Conservation (phyloP, 2,797 vertebrate species). For the Psittacula echo region DNA sequence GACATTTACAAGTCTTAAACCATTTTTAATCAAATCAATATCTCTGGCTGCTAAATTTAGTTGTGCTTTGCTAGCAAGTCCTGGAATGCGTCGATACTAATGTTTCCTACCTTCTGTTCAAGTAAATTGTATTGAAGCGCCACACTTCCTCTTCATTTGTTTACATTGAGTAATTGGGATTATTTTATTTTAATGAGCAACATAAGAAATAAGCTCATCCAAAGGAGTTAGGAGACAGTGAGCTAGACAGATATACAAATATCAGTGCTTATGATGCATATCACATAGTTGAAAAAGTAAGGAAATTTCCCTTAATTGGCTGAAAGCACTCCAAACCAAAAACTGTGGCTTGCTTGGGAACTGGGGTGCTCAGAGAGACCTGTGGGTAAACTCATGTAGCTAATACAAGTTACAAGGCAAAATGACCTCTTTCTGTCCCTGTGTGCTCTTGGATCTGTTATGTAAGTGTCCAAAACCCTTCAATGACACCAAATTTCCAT, state of each 20-base stretch:
- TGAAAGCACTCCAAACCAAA: neutral
- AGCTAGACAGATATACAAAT: constrained; percentile 36
- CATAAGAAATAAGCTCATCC: constrained; percentile 40
- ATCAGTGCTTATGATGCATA: neutral
- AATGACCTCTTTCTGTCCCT: neutral
- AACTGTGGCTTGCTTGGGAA: neutral
- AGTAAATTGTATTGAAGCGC: constrained; percentile 62
- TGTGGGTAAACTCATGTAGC: neutral
- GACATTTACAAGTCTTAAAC: constrained; percentile 88
- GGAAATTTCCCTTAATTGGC: constrained; percentile 38
- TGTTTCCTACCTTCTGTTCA: constrained; percentile 77
- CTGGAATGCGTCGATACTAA: constrained; percentile 73
- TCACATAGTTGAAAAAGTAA: neutral
- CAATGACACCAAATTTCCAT: neutral
- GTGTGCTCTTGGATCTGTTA: neutral
- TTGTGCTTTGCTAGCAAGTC: constrained; percentile 77
- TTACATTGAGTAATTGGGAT: constrained; percentile 68
- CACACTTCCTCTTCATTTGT: constrained; percentile 69
- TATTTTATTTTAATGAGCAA: constrained; percentile 57
- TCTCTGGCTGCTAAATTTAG: constrained; percentile 81
- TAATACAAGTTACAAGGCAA: neutral
- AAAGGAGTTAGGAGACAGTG: constrained; percentile 51
- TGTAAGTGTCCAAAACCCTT: neutral
- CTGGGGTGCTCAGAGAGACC: neutral
- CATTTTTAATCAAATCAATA: constrained; percentile 88